Evolutionary conservation across 2,113 vertebrate genomes (phyloP).

Genomic region (Sinosuthora webbiana): DNA sequence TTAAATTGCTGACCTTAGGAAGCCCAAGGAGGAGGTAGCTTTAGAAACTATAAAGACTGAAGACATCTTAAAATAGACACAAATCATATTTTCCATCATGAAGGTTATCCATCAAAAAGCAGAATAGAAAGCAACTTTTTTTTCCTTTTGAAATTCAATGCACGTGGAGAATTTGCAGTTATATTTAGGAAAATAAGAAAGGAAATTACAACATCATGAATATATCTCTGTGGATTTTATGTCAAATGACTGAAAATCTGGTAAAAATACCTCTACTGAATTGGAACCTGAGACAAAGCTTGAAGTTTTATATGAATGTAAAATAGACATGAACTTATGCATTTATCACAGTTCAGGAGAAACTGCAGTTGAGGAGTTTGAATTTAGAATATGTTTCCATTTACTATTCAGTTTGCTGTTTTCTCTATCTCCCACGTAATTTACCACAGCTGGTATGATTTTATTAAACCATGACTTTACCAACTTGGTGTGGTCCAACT

Average conservation of each 20-base stretch:
- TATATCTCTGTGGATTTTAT: neutral
- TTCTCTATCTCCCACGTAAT: neutral
- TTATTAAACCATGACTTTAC: constrained; percentile 4
- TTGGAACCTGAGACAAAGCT: neutral
- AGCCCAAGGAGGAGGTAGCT: neutral
- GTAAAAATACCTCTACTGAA: neutral
- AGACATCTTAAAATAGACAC: neutral
- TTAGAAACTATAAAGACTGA: neutral
- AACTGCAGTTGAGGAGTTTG: neutral
- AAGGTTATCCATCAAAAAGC: neutral
- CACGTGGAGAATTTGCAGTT: neutral
- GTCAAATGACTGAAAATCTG: neutral
- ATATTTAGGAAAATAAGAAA: neutral
- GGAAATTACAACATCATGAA: neutral
- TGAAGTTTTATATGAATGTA: neutral
- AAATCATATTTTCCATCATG: neutral
- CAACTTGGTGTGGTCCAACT: neutral
- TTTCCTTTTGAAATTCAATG: neutral
- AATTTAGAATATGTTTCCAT: neutral
- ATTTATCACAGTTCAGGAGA: neutral
- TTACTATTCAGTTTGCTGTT: neutral
- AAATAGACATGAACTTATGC: neutral
- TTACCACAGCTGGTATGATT: neutral
- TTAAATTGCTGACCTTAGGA: neutral
- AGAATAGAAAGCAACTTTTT: neutral